Percentiles rank a stretch among this genome's conserved stretches.
phyloP scores from a whole-genome alignment of 2,888 invertebrate genomes.

The Agonopterix arenella region DNA sequence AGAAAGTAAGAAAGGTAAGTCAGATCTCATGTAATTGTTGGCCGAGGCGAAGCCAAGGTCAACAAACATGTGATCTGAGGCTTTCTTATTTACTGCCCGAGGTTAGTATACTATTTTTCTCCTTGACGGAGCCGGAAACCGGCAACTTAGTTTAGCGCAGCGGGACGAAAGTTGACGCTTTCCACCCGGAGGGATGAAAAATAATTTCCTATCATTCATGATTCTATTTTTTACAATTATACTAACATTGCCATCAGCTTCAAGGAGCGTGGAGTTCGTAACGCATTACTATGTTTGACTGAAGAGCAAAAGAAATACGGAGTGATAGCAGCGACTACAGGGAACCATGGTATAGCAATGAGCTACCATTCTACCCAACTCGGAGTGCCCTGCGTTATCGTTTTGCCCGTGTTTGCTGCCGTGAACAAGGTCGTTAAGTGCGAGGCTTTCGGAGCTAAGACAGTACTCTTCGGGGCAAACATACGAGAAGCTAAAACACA shows the following conservation, averaged over 20 bases:
- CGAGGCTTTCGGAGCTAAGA: slow-evolving; percentile 85
- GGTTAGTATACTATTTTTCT: no score
- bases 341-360: slow-evolving; percentile 91
- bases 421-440: slow-evolving; percentile 94
- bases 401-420: slow-evolving; percentile 93
- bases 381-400: slow-evolving; percentile 85
- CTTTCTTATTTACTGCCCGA: no score
- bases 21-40: no score
- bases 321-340: slow-evolving; percentile 92
- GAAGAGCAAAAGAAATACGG: slow-evolving; percentile 85
- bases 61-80: no score
- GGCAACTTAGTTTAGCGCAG: no score
- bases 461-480: slow-evolving; percentile 85
- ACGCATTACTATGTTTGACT: slow-evolving; percentile 83
- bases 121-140: no score
- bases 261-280: slow-evolving; percentile 94
- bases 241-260: slow-evolving; percentile 77
- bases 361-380: slow-evolving; percentile 84
- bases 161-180: no score
- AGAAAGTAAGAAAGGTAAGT: no score
- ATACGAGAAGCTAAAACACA: slow-evolving; percentile 86
- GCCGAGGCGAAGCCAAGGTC: no score
- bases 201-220: neutral
- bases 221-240: neutral
- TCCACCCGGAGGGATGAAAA: no score